These are phyloP conservation scores for Anas platyrhynchos DNA, from an alignment of 2,113 vertebrate species.

Conservation along the genomic window DNA sequence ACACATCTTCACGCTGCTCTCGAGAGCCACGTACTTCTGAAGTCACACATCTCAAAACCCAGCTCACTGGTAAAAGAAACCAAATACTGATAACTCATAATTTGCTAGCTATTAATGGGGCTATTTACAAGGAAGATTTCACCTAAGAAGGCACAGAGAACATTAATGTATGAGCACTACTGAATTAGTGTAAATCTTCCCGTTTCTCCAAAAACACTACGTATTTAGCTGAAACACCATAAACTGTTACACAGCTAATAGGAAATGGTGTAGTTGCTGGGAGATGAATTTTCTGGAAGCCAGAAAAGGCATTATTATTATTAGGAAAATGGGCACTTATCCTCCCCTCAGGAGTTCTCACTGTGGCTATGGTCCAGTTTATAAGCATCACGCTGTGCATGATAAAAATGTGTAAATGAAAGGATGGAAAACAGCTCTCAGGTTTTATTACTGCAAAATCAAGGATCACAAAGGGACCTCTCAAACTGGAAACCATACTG, in stretches of 20 bases:
- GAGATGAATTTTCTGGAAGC: conserved; percentile 42
- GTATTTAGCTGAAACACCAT: conserved; percentile 12
- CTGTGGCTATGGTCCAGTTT: conserved; percentile 32
- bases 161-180: not conserved
- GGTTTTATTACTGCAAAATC: conserved; percentile 50
- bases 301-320: conserved; percentile 28
- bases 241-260: not conserved
- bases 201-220: not conserved
- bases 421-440: conserved; percentile 19
- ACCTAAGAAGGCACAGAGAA: not conserved
- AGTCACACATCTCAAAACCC: not conserved
- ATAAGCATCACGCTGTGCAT: not conserved
- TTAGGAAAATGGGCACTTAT: conserved; percentile 34
- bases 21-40: not conserved
- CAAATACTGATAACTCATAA: not conserved
- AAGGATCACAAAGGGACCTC: conserved; percentile 27
- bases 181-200: not conserved
- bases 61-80: not conserved
- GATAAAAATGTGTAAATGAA: conserved; percentile 55
- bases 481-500: not conserved
- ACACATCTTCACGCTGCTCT: not conserved
- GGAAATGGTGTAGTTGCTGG: not conserved
- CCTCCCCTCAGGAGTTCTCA: conserved; percentile 15
- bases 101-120: not conserved
- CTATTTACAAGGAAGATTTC: not conserved